These are phyloP conservation scores for Novumbra hubbsi DNA, from an alignment of 2,797 vertebrate species.

Conservation along the genomic window DNA sequence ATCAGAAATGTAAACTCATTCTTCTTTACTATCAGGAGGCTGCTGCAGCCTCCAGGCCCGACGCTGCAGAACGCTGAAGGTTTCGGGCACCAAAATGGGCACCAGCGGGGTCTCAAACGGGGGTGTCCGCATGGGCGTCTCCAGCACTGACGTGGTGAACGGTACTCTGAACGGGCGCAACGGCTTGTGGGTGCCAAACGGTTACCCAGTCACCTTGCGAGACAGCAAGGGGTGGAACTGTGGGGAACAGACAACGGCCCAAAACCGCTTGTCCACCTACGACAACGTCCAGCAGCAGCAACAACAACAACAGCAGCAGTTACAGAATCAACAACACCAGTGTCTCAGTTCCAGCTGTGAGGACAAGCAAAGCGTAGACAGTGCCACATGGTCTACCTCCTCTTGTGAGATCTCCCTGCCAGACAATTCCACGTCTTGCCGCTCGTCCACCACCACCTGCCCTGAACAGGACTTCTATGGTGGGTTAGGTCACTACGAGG, in stretches of 20 bases:
- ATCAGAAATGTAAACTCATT: neutral
- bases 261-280: conserved; percentile 94
- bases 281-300: conserved; percentile 96
- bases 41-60: conserved; percentile 76
- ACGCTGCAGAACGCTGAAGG: conserved; percentile 82
- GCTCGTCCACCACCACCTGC: conserved; percentile 96
- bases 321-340: conserved; percentile 32
- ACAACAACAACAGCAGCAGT: conserved; percentile 65
- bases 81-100: conserved; percentile 92
- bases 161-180: conserved; percentile 69
- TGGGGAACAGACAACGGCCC: conserved; percentile 70
- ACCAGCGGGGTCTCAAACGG: conserved; percentile 81
- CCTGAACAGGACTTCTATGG: conserved; percentile 92
- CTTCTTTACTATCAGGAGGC: conserved; percentile 52
- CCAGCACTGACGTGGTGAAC: conserved; percentile 76
- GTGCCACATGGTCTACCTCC: conserved; percentile 97
- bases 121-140: conserved; percentile 80
- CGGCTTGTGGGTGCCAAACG: conserved; percentile 83
- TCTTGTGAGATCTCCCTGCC: conserved; percentile 97
- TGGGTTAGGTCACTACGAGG: conserved; percentile 77
- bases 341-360: conserved; percentile 80
- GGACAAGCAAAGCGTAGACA: conserved; percentile 97
- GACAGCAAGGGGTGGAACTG: conserved; percentile 76
- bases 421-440: conserved; percentile 92
- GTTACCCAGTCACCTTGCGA: conserved; percentile 81